phyloP scores from a whole-genome alignment of 2,797 vertebrate genomes.

The Phaenicophaeus curvirostris region DNA sequence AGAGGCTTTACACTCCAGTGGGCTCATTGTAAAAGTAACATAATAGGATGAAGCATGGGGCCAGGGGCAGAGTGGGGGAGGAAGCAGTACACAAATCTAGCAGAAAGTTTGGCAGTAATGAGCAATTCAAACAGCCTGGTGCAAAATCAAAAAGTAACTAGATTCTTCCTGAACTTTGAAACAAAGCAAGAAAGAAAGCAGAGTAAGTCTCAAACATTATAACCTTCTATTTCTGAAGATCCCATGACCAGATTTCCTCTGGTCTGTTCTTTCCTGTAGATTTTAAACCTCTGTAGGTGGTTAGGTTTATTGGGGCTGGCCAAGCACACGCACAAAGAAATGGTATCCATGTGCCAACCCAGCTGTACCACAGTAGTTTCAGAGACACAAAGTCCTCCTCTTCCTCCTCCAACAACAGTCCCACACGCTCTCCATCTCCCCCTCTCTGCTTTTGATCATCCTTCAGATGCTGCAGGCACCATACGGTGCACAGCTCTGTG shows the following conservation, averaged over 20 bases:
- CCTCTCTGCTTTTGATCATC: neutral
- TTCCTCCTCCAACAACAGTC: neutral
- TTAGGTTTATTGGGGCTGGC: neutral
- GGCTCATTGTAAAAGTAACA: slow-evolving; percentile 31
- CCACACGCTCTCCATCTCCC: neutral
- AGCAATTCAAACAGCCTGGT: neutral
- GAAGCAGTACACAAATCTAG: neutral
- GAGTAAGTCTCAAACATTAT: neutral
- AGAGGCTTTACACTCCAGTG: slow-evolving; percentile 19
- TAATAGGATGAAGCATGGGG: neutral
- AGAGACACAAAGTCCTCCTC: neutral
- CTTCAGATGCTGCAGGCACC: neutral
- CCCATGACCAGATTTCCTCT: neutral
- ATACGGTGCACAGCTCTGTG: neutral
- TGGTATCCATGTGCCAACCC: neutral
- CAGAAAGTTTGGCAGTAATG: neutral
- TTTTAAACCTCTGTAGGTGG: neutral
- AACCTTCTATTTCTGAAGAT: neutral
- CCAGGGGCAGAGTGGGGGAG: rapidly evolving
- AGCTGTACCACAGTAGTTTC: neutral
- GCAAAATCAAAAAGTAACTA: neutral
- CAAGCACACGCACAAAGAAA: neutral
- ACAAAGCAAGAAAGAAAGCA: neutral
- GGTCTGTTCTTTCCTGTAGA: neutral
- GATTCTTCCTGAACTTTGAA: neutral